Evolutionary conservation across 2,797 vertebrate species (phyloP).

Genomic region (Botia kubotai): DNA sequence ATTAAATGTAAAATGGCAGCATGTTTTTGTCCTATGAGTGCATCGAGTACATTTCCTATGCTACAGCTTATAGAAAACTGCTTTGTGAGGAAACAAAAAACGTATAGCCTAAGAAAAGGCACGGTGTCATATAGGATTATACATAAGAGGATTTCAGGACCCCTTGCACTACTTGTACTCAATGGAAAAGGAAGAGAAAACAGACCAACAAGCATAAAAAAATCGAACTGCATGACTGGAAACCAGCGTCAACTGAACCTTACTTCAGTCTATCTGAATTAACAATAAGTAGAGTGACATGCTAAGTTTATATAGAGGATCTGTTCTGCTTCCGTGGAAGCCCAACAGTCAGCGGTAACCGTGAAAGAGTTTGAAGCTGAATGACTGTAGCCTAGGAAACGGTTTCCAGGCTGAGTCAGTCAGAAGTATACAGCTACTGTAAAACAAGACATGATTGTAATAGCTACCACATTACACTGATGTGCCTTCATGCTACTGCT

Average conservation of each 20-base stretch:
- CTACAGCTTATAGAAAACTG: neutral
- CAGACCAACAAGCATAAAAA: neutral
- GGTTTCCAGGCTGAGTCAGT: slow-evolving; percentile 65
- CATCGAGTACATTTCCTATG: neutral
- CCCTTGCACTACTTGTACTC: neutral
- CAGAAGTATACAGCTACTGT: slow-evolving; percentile 60
- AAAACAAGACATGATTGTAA: slow-evolving; percentile 68
- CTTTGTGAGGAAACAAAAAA: slow-evolving; percentile 8
- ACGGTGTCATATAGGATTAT: slow-evolving; percentile 2
- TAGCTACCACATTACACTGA: slow-evolving; percentile 42
- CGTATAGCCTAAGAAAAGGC: neutral
- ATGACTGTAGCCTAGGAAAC: slow-evolving; percentile 62
- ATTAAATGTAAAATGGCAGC: slow-evolving; percentile 24
- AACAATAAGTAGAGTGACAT: slow-evolving; percentile 11
- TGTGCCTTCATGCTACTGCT: slow-evolving; percentile 30
- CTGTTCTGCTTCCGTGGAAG: slow-evolving; percentile 22
- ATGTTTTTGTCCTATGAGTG: neutral
- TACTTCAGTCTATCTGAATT: neutral
- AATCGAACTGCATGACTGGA: neutral
- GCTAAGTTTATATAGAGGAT: slow-evolving; percentile 20
- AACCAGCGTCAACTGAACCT: slow-evolving; percentile 1
- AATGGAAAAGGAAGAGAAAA: neutral
- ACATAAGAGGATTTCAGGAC: slow-evolving; percentile 3
- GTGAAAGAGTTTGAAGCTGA: slow-evolving; percentile 43
- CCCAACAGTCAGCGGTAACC: neutral